These are phyloP conservation scores for Bombus breviceps DNA, from an alignment of 1,140 invertebrate species.

Conservation along the genomic window DNA sequence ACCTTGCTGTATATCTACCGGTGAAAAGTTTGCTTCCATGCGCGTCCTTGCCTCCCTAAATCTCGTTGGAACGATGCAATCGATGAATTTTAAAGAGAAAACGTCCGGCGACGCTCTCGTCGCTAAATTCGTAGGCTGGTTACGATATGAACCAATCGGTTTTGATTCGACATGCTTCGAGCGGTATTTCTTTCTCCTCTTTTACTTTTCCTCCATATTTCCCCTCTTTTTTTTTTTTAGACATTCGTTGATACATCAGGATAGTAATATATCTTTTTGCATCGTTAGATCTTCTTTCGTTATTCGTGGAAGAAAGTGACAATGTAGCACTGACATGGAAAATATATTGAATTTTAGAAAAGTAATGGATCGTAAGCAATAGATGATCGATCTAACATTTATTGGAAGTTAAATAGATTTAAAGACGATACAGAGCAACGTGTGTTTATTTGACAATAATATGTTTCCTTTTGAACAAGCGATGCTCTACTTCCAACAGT, in stretches of 20 bases:
- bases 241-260: no score
- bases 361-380: no score
- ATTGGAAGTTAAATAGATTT: no score
- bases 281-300: no score
- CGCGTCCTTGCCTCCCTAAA: slow-evolving; percentile 42
- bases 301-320: no score
- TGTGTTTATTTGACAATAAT: slow-evolving; percentile 35
- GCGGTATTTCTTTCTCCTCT: not conserved
- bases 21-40: slow-evolving; percentile 46
- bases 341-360: no score
- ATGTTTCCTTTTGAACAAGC: not conserved
- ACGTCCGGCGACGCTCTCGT: not conserved
- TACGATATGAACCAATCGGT: not conserved
- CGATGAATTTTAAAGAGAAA: slow-evolving; percentile 29
- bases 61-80: not conserved
- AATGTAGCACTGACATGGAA: no score
- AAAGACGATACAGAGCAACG: no score
- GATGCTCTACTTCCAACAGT: not conserved
- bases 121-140: not conserved
- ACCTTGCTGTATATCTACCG: slow-evolving; percentile 24
- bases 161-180: not conserved
- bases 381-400: no score
- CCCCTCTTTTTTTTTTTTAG: not conserved
- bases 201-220: no score
- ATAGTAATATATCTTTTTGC: no score